A percentile compares a stretch with the other conserved stretches of the same genome.
Conservation (phyloP, 1,140 invertebrate genomes). For the Callitettix versicolor region DNA sequence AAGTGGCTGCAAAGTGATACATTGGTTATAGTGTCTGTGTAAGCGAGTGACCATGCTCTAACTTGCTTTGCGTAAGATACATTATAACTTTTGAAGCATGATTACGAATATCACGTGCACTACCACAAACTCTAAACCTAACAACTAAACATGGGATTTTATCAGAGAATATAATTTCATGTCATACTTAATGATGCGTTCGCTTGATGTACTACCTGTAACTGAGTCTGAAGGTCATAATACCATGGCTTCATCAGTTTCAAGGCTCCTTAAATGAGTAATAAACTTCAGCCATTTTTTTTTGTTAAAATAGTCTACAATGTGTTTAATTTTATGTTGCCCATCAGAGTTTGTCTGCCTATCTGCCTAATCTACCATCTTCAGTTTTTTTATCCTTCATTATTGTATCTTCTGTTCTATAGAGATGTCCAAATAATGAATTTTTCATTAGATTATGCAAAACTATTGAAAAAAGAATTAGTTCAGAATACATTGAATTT, state of each 20-base stretch:
- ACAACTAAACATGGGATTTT: conserved; percentile 13
- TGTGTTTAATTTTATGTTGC: not conserved
- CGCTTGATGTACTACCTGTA: conserved; percentile 27
- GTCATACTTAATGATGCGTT: conserved; percentile 28
- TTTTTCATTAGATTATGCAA: conserved; percentile 1
- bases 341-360: too few relatives aligned
- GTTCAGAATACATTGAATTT: too few relatives aligned
- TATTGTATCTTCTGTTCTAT: too few relatives aligned
- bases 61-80: not conserved
- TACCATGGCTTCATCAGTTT: conserved; percentile 25
- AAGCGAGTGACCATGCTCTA: conserved; percentile 7
- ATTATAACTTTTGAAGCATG: not conserved
- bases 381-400: too few relatives aligned
- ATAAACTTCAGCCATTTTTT: not conserved
- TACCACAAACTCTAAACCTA: conserved; percentile 10
- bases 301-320: conserved; percentile 5
- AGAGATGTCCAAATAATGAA: too few relatives aligned
- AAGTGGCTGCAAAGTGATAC: conserved; percentile 32
- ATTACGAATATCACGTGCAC: conserved; percentile 3
- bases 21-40: conserved; percentile 30
- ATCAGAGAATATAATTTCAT: conserved; percentile 29
- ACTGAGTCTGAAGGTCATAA: too few relatives aligned
- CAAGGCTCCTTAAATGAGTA: conserved; percentile 21
- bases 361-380: too few relatives aligned
- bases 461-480: too few relatives aligned